A percentile compares a stretch with the other conserved stretches of the same genome.
phyloP scores from a whole-genome alignment of 1,140 invertebrate genomes.

The Penaeus chinensis region DNA sequence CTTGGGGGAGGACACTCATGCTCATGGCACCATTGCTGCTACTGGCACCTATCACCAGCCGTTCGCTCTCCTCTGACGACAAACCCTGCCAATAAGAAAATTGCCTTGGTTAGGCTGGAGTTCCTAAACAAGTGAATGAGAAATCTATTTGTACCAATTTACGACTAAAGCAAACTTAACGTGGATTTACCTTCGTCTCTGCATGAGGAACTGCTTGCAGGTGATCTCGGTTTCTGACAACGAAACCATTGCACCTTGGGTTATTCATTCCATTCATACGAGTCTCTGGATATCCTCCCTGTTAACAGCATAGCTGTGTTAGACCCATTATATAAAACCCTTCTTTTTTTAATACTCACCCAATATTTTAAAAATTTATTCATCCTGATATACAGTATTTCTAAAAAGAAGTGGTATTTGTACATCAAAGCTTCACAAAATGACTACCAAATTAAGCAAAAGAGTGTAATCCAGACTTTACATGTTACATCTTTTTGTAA shows the following conservation, averaged over 20 bases:
- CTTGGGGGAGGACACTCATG: background rate
- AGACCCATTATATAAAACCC: background rate
- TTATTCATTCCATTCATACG: slow-evolving; percentile 52
- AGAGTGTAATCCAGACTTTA: no score
- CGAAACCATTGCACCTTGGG: slow-evolving; percentile 48
- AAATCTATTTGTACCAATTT: no score
- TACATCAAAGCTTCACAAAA: no score
- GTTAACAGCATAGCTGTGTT: background rate
- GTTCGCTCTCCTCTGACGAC: slow-evolving; percentile 48
- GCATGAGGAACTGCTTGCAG: slow-evolving; percentile 3
- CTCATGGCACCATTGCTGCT: slow-evolving; percentile 49
- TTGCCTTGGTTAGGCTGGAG: no score
- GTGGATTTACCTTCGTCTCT: slow-evolving; percentile 19
- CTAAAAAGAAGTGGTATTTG: no score
- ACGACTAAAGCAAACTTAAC: no score
- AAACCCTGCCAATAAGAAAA: slow-evolving; percentile 21
- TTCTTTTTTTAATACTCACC: no score
- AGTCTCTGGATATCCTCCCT: slow-evolving; percentile 53
- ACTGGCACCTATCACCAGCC: slow-evolving; percentile 40
- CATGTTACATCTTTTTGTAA: no score
- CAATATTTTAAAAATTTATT: no score
- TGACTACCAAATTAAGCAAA: no score
- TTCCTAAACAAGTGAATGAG: no score
- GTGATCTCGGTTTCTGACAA: slow-evolving; percentile 37
- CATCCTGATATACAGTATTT: no score